Percentiles rank a stretch among this genome's conserved stretches.
These are phyloP conservation scores for Lutjanus erythropterus DNA, from an alignment of 2,113 vertebrate genomes.

Conservation along the genomic window DNA sequence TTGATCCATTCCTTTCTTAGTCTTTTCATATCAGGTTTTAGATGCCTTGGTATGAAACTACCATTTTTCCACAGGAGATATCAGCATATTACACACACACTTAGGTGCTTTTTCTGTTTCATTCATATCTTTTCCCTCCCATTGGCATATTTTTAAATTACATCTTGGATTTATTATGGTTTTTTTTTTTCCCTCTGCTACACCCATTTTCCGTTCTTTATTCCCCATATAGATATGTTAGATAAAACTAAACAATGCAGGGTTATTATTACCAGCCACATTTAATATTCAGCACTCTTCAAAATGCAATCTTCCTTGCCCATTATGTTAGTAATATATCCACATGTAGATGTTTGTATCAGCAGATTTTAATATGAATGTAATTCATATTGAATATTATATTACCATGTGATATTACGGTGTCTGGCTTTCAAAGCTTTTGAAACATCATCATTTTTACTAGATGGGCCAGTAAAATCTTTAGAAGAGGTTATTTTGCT, in stretches of 20 bases:
- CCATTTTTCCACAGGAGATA: slow-evolving; percentile 1
- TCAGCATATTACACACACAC: slow-evolving; percentile 20
- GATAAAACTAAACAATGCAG: slow-evolving; percentile 55
- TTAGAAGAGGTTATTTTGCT: not conserved
- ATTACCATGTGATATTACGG: slow-evolving; percentile 45
- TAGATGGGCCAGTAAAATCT: slow-evolving; percentile 19
- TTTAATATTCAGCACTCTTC: slow-evolving; percentile 61
- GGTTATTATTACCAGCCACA: slow-evolving; percentile 49
- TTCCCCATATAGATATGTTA: slow-evolving; percentile 32
- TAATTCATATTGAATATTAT: slow-evolving; percentile 59
- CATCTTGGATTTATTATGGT: slow-evolving; percentile 51
- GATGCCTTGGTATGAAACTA: slow-evolving; percentile 11
- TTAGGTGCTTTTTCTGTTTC: slow-evolving; percentile 25
- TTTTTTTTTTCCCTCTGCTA: not conserved
- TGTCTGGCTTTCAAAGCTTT: slow-evolving; percentile 46
- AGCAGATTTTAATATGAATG: slow-evolving; percentile 62
- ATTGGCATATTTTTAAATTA: slow-evolving; percentile 51
- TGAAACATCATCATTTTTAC: slow-evolving; percentile 64
- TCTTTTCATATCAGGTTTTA: slow-evolving; percentile 2
- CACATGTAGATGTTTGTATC: slow-evolving; percentile 22
- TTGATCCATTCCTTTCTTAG: not conserved
- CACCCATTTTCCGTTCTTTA: slow-evolving; percentile 24
- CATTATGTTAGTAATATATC: slow-evolving; percentile 53
- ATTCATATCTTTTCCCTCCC: slow-evolving; percentile 25
- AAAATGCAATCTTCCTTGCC: slow-evolving; percentile 58